Percentiles rank a stretch among this genome's conserved stretches.
Evolutionary conservation across 2,113 vertebrate species (phyloP).

Genomic region (Fulmarus glacialis): DNA sequence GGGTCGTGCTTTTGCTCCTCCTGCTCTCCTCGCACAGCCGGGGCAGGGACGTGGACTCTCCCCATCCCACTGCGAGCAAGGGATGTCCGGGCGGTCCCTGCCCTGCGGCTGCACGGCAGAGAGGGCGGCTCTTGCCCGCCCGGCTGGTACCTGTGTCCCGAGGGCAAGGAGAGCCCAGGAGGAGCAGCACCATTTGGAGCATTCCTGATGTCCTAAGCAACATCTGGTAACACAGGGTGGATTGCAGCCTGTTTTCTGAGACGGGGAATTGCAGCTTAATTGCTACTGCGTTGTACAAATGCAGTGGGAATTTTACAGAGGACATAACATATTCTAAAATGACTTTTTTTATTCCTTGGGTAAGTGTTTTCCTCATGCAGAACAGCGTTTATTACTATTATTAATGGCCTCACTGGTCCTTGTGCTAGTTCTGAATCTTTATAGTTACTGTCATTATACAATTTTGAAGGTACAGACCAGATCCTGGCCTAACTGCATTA

Average conservation of each 20-base stretch:
- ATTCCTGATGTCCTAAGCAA: neutral
- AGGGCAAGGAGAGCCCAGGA: neutral
- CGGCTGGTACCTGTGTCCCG: neutral
- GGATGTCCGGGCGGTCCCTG: neutral
- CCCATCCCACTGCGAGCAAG: neutral
- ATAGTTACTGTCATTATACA: neutral
- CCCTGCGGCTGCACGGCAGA: neutral
- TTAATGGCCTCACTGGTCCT: neutral
- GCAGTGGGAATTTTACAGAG: neutral
- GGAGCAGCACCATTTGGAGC: neutral
- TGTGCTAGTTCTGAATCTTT: neutral
- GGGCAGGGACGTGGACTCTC: neutral
- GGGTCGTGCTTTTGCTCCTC: neutral
- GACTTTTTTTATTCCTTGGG: neutral
- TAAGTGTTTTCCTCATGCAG: slow-evolving; percentile 11
- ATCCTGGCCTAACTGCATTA: neutral
- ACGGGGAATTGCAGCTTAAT: neutral
- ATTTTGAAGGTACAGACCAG: neutral
- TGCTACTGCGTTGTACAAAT: neutral
- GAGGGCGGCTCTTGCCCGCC: accelerated
- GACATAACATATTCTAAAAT: neutral
- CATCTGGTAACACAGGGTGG: neutral
- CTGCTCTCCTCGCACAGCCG: accelerated
- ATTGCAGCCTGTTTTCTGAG: neutral
- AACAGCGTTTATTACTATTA: slow-evolving; percentile 1